Evolutionary conservation across 2,113 vertebrate genomes (phyloP).

Genomic region (Chinchilla lanigera): DNA sequence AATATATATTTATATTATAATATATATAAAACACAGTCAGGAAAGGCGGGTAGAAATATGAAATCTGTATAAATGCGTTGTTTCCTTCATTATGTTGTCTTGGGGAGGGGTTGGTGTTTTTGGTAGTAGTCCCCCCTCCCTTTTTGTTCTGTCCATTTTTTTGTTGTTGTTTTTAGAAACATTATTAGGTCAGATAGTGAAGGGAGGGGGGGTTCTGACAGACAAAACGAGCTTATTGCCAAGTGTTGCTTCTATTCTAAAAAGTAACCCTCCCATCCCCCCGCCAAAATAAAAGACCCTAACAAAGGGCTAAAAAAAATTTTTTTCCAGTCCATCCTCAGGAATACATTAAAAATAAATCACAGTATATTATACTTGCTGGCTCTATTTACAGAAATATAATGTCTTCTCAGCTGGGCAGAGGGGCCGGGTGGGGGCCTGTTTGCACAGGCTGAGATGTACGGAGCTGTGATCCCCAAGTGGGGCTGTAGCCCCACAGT

Average conservation of each 20-base stretch:
- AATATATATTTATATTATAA: constrained; percentile 85
- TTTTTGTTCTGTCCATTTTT: neutral
- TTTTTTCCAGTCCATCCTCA: constrained; percentile 34
- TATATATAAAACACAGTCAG: constrained; percentile 85
- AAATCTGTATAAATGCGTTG: constrained; percentile 71
- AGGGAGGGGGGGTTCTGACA: constrained; percentile 55
- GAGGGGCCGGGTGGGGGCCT: neutral
- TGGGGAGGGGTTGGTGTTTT: neutral
- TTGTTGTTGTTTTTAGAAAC: constrained; percentile 54
- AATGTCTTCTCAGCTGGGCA: neutral
- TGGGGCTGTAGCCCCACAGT: too few relatives aligned
- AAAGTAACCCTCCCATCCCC: constrained; percentile 63
- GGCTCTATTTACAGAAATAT: constrained; percentile 79
- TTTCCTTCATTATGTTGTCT: constrained; percentile 23
- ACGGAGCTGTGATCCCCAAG: neutral
- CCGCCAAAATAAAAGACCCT: constrained; percentile 58
- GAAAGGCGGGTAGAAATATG: constrained; percentile 72
- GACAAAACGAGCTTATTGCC: constrained; percentile 84
- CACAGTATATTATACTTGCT: constrained; percentile 71
- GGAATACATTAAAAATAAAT: constrained; percentile 70
- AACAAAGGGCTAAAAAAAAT: constrained; percentile 53
- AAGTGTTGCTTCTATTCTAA: constrained; percentile 85
- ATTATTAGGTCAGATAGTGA: neutral
- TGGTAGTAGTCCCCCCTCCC: neutral
- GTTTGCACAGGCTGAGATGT: neutral